A percentile compares a stretch with the other conserved stretches of the same genome.
Evolutionary conservation across 2,797 vertebrate species (phyloP).

Genomic region (Gymnoscopelus braueri): DNA sequence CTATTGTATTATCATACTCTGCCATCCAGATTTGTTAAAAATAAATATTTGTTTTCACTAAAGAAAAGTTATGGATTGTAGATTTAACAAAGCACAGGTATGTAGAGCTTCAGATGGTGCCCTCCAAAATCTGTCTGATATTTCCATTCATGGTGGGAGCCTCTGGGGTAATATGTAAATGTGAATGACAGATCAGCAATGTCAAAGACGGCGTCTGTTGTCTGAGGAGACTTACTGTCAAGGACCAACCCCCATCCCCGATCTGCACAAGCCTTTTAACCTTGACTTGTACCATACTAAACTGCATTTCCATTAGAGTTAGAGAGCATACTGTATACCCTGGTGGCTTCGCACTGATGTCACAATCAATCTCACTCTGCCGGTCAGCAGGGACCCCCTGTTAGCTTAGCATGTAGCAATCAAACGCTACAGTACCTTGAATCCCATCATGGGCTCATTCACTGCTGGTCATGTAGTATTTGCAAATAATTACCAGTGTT

Average conservation of each 20-base stretch:
- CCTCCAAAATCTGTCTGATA: conserved; percentile 31
- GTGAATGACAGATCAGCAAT: conserved; percentile 52
- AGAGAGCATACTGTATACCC: conserved; percentile 34
- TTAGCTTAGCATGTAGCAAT: conserved; percentile 23
- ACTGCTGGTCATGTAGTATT: no score
- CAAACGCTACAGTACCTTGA: conserved; percentile 39
- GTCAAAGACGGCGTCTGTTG: conserved; percentile 39
- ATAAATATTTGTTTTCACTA: no score
- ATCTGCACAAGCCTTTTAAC: conserved; percentile 65
- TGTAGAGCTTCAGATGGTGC: conserved; percentile 25
- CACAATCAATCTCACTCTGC: conserved; percentile 57
- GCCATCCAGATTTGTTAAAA: no score
- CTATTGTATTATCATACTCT: no score
- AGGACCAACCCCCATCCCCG: conserved; percentile 49
- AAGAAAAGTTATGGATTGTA: no score
- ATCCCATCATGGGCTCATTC: conserved; percentile 11
- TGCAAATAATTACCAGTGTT: no score
- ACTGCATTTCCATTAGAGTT: conserved; percentile 64
- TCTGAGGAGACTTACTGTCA: conserved; percentile 39
- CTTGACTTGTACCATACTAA: conserved; percentile 56
- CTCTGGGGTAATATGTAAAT: conserved; percentile 25
- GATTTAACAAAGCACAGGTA: no score
- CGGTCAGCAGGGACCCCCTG: conserved; percentile 40
- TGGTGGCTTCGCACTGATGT: conserved; percentile 61
- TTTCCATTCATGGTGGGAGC: conserved; percentile 42